A percentile compares a stretch with the other conserved stretches of the same genome.
phyloP scores from a whole-genome alignment of 2,888 invertebrate genomes.

The Cancer borealis region DNA sequence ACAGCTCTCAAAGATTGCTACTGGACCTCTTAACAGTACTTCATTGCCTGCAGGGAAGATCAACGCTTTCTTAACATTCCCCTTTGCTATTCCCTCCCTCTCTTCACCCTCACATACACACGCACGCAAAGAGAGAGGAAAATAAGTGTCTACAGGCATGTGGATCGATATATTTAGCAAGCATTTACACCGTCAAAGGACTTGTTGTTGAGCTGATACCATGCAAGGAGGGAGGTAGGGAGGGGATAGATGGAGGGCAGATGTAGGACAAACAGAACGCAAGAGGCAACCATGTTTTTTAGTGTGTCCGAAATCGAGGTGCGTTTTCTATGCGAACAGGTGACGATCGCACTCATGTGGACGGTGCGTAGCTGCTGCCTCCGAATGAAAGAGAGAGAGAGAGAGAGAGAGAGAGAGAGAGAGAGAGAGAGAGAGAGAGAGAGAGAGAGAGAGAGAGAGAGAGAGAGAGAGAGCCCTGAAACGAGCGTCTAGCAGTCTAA shows the following conservation, averaged over 20 bases:
- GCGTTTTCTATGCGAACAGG: not conserved
- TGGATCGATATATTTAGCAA: slow-evolving; percentile 12
- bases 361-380: not conserved
- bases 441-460: slow-evolving; percentile 27
- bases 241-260: not conserved
- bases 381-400: not conserved
- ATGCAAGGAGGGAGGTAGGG: not conserved
- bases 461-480: slow-evolving; percentile 33
- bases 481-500: not conserved
- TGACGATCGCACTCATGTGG: not conserved
- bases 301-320: not conserved
- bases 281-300: not conserved
- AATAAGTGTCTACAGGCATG: not conserved
- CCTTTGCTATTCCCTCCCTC: not conserved
- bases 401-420: not conserved
- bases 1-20: not conserved
- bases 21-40: not conserved
- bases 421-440: not conserved
- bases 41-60: not conserved
- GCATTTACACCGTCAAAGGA: not conserved
- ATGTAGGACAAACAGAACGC: not conserved
- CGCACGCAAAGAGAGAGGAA: not conserved
- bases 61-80: not conserved
- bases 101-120: not conserved
- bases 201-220: not conserved